Base-by-base conservation (phyloP, 2,888 invertebrate species). In the Coleophora deauratella region DNA sequence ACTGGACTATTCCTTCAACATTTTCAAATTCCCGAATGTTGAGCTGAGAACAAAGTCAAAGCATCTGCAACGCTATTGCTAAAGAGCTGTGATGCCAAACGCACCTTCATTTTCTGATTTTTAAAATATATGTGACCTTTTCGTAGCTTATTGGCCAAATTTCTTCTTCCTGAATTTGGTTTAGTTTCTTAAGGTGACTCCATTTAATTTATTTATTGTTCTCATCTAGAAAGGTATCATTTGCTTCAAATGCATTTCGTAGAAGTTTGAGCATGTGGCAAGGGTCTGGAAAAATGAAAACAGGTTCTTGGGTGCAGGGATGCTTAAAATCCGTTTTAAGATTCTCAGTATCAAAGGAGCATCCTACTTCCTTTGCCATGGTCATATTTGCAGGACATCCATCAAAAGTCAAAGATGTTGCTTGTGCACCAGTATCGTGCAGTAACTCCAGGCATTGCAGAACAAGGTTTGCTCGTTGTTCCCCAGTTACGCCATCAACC, bases 401-500 rank as follows among this genome's bases (percentile, higher is more conserved):
- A n/a, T n/a, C n/a, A n/a, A n/a, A n/a, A n/a, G n/a, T n/a, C n/a
- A n/a, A n/a, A n/a, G n/a, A n/a, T n/a, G n/a, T n/a, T n/a, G n/a
- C n/a, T n/a, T n/a, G n/a, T n/a, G n/a, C n/a, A n/a, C n/a, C n/a
- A n/a, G n/a, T n/a, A n/a, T n/a, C n/a, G n/a, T n/a, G n/a, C n/a
- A n/a, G n/a, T n/a, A n/a, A n/a, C n/a, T n/a, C n/a, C n/a, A 46
- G 14, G 32, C 40, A 44, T 8, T 42, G 37, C 4, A 9, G 35
- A 0, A 46, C 40, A 2, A 46, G 12, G 10, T 40, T 30, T 1
- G 39, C 40, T 15, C 37, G 27, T 21, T 44, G 43, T n/a, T 37
- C 21, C 2, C 44, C 44, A 13, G 21, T 44, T 6, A 41, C 33
- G 1, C 45, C 43, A 27, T 43, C 35, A 9, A 45, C 34, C 1